Percentiles rank a stretch among this genome's conserved stretches.
Conservation (phyloP, 2,797 vertebrate genomes). For the Cetoscarus ocellatus region DNA sequence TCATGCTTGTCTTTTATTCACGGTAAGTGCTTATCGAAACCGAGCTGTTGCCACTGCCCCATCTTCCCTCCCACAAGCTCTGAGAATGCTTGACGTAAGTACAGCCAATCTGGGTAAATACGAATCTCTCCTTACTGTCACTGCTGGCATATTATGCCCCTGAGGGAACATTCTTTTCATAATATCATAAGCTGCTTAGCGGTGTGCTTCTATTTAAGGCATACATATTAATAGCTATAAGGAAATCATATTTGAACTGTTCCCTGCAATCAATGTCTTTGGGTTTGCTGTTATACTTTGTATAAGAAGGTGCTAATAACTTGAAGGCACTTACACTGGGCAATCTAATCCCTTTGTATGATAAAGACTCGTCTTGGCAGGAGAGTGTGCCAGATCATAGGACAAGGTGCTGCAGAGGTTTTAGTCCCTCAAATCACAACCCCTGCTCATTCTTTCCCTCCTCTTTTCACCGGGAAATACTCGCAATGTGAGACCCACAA, state of each 20-base stretch:
- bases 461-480: constrained; percentile 60
- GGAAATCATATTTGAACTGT: constrained; percentile 92
- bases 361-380: constrained; percentile 82
- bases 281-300: constrained; percentile 89
- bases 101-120: constrained; percentile 92
- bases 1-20: constrained; percentile 93
- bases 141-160: constrained; percentile 92
- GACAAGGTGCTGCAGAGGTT: constrained; percentile 83
- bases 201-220: constrained; percentile 93
- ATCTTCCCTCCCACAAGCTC: constrained; percentile 90
- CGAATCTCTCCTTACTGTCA: constrained; percentile 91
- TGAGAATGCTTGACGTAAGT: constrained; percentile 91
- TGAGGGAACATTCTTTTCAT: constrained; percentile 93
- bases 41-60: constrained; percentile 88
- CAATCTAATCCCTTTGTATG: constrained; percentile 88
- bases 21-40: constrained; percentile 90
- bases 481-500: constrained; percentile 49
- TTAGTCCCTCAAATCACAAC: constrained; percentile 78
- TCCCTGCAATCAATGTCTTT: constrained; percentile 90
- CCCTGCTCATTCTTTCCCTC: constrained; percentile 47
- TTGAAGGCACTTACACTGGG: constrained; percentile 87
- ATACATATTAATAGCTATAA: constrained; percentile 94
- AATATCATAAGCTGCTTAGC: constrained; percentile 93
- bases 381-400: constrained; percentile 81
- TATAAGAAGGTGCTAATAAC: constrained; percentile 91